Conservation (phyloP, 2,113 vertebrate species). For the Columbina picui region DNA sequence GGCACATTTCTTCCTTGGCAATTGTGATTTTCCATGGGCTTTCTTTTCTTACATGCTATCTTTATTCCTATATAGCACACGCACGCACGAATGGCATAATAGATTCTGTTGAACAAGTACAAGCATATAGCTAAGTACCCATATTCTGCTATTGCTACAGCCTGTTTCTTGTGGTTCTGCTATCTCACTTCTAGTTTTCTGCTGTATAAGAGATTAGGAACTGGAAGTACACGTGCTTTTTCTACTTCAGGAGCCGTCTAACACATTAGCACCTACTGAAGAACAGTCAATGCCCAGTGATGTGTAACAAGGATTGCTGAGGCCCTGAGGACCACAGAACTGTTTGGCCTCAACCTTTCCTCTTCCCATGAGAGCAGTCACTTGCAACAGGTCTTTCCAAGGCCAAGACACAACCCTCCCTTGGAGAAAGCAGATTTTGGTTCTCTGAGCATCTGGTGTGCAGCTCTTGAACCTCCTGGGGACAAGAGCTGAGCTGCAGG, state of each 20-base stretch:
- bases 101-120: not conserved
- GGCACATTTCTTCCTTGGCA: not conserved
- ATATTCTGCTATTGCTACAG: not conserved
- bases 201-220: not conserved
- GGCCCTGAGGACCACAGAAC: not conserved
- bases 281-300: not conserved
- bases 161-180: not conserved
- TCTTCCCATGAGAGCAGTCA: not conserved
- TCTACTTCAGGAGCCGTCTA: not conserved
- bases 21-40: not conserved
- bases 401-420: not conserved
- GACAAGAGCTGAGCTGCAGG: not conserved
- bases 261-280: not conserved
- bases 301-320: not conserved
- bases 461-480: not conserved
- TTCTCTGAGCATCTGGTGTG: not conserved
- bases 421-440: not conserved
- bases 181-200: not conserved
- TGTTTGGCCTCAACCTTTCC: not conserved
- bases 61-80: not conserved
- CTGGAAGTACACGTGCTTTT: not conserved
- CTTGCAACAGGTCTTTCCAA: not conserved
- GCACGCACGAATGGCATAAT: not conserved
- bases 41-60: not conserved
- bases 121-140: not conserved